Conservation (phyloP, 1,140 invertebrate species). For the Oncopeltus fasciatus region DNA sequence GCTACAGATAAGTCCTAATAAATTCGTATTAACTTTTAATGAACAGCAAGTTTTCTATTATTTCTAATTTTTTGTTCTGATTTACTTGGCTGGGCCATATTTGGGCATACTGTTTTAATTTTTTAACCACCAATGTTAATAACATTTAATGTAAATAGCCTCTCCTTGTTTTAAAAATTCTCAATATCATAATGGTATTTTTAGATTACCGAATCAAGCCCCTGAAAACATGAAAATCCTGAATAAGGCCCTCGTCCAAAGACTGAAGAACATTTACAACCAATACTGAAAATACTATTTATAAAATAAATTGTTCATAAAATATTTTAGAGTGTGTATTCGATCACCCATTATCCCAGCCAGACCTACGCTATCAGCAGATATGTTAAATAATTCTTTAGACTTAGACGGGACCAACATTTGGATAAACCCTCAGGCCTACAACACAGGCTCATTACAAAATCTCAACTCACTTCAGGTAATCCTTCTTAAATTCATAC, state of each 20-base stretch:
- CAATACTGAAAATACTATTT: not conserved
- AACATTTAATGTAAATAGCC: too few species aligned
- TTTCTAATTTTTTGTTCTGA: too few species aligned
- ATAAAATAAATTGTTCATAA: not conserved
- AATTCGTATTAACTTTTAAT: too few species aligned
- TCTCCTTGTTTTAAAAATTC: too few species aligned
- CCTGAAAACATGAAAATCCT: constrained; percentile 8
- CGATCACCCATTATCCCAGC: constrained; percentile 63
- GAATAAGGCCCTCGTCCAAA: not conserved
- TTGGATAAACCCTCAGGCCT: constrained; percentile 50
- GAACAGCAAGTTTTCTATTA: too few species aligned
- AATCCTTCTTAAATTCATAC: too few species aligned
- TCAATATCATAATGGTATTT: too few species aligned
- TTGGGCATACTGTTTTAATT: too few species aligned
- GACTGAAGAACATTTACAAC: not conserved
- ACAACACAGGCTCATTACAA: constrained; percentile 26
- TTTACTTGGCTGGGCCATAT: too few species aligned
- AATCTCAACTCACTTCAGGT: not conserved
- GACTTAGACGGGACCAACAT: constrained; percentile 40
- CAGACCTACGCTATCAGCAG: constrained; percentile 50
- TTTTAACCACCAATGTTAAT: too few species aligned
- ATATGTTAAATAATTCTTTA: constrained; percentile 33
- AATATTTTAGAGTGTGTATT: constrained; percentile 49
- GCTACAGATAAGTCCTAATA: too few species aligned
- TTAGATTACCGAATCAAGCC: too few species aligned